Base-by-base conservation (phyloP, 2,113 vertebrate species). In the Fregetta grallaria region DNA sequence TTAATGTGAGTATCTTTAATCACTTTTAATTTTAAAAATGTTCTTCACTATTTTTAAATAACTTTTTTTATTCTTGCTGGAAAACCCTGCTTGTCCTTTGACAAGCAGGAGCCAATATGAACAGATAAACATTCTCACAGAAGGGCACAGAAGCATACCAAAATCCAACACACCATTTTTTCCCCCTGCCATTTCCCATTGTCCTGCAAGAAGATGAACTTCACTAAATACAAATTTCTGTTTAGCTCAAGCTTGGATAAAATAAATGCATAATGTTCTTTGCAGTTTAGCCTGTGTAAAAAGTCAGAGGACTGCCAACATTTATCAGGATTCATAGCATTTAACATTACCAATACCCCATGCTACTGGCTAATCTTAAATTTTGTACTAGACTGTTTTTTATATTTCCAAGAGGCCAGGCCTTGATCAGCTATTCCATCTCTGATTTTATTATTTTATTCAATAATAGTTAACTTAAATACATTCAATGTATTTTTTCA, bases 401-500 rank as follows among this genome's bases (percentile, higher is more conserved):
- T 74, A 15, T 86, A 47, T 72, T 86, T 86, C 61, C 66, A 81
- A 65, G 29, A 40, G 36, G 15, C 14, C n/a, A 90, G 55, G 47
- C 75, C 29, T 84, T 70, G 22, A 86, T 83, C 68, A 75, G 18
- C 14, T 15, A 49, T 83, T 86, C 47, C n/a, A 50, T 8, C 30
- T 55, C 86, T 87, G 59, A 44, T 93, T 30, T 62, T 83, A 38
- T 63, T 77, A 91, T 92, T 97, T 91, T 84, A 80, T 86, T 90
- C 34, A 84, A 34, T 77, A 70, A 29, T n/a, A 53, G 53, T 42
- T 88, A 50, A 38, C 30, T 73, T 86, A 77, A 79, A 90, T 67
- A 74, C 2, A 58, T 65, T 90, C 40, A 68, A 30, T 17, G 5
- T 83, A 77, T 88, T 92, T 87, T 92, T 85, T 84, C 73, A 93